These are phyloP conservation scores for Alouatta palliata DNA, from an alignment of 2,113 vertebrate genomes.

Conservation along the genomic window DNA sequence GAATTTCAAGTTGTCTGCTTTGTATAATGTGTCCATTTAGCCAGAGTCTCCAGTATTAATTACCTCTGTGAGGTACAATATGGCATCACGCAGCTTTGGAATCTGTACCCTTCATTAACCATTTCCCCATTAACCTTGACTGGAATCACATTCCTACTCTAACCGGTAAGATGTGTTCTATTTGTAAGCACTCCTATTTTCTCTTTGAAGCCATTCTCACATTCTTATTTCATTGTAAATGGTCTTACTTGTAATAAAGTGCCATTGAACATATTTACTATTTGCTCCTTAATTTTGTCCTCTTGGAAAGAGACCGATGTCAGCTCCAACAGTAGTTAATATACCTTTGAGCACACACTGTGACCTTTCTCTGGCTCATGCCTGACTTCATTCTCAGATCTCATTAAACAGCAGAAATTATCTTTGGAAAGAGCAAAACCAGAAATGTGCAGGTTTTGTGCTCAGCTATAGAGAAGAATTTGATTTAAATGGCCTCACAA, in stretches of 20 bases:
- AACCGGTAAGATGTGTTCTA: constrained; percentile 81
- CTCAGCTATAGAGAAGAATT: constrained; percentile 81
- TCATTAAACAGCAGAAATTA: constrained; percentile 90
- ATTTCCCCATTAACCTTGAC: constrained; percentile 88
- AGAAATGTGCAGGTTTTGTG: constrained; percentile 82
- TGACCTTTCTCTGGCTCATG: constrained; percentile 88
- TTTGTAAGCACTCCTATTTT: constrained; percentile 85
- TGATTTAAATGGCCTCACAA: constrained; percentile 81
- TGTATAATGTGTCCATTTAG: constrained; percentile 82
- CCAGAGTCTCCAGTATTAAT: constrained; percentile 84
- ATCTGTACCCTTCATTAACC: constrained; percentile 87
- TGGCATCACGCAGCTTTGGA: constrained; percentile 84
- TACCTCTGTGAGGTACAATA: constrained; percentile 84
- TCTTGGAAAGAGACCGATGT: constrained; percentile 82
- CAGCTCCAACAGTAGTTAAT: constrained; percentile 84
- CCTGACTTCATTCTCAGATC: constrained; percentile 90
- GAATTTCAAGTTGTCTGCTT: constrained; percentile 82
- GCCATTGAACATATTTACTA: constrained; percentile 85
- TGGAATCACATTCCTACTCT: constrained; percentile 80
- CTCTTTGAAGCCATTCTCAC: constrained; percentile 83
- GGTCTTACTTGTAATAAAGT: constrained; percentile 85
- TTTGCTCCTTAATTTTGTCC: constrained; percentile 88
- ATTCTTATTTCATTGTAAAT: constrained; percentile 87
- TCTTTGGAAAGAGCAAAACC: constrained; percentile 86
- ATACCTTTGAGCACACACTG: constrained; percentile 86